Evolutionary conservation across 2,113 vertebrate species (phyloP).

Genomic region (Eptesicus fuscus): DNA sequence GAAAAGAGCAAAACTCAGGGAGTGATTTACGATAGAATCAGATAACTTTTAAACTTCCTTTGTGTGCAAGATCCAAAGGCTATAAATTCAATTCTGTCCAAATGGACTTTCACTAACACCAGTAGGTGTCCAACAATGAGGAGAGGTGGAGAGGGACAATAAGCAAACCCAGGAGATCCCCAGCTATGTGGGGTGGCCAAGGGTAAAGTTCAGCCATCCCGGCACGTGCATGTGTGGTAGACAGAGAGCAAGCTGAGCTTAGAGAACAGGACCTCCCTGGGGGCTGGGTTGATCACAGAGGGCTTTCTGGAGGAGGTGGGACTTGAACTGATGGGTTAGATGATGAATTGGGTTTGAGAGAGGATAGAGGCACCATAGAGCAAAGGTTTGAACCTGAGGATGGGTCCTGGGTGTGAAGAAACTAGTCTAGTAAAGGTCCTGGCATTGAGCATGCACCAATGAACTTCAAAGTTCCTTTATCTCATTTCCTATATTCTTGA

Average conservation of each 20-base stretch:
- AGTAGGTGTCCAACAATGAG: neutral
- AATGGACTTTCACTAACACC: neutral
- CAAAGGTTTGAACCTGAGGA: neutral
- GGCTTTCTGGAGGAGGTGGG: neutral
- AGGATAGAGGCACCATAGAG: neutral
- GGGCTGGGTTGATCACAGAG: neutral
- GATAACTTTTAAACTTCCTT: neutral
- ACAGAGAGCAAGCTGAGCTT: neutral
- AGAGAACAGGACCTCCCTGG: neutral
- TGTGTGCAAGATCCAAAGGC: neutral
- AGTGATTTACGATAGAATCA: neutral
- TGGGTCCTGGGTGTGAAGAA: neutral
- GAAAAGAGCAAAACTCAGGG: neutral
- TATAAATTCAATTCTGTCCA: slow-evolving; percentile 9
- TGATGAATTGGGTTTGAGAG: neutral
- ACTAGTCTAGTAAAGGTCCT: neutral
- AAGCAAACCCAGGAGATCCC: neutral
- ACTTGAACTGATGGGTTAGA: neutral
- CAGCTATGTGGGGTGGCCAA: neutral
- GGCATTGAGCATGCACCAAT: neutral
- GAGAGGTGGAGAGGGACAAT: neutral
- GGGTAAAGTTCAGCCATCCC: neutral
- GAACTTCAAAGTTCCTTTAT: slow-evolving; percentile 38
- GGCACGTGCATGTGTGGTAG: neutral
- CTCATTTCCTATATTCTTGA: slow-evolving; percentile 26